Base-by-base conservation (phyloP, 2,113 vertebrate species). In the Trichechus manatus region DNA sequence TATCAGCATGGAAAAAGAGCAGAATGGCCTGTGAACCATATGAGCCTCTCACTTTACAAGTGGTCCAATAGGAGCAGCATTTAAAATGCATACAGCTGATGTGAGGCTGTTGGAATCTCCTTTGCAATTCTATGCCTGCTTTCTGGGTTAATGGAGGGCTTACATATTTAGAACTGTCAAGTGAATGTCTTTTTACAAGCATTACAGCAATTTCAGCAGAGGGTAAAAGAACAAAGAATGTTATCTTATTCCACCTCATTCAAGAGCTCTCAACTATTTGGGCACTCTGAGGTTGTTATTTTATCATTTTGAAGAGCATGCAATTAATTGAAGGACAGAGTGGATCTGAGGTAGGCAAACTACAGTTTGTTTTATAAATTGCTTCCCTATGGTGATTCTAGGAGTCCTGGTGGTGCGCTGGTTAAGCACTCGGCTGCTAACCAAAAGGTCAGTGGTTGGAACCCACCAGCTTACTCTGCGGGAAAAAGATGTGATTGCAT, bases 121-220 rank as follows among this genome's bases (percentile, higher is more conserved):
- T 98, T 90, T 91, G 84, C 81, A 59, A 97, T 94, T 95, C 95
- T 36, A 5, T 47, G 25, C 93, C 15, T 91, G 47, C 97, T 93
- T 97, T 98, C 89, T 97, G 96, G 96, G 95, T 96, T 97, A 98
- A 97, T 97, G 85, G 90, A 96, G 95, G 97, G 95, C 96, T 96
- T 97, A 97, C 90, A 95, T 94, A 87, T 97, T 97, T 92, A 96
- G 92, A 91, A 91, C 66, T 87, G 90, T 96, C 95, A 92, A 97
- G 87, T 91, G 96, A 80, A 22, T 87, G 79, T 92, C 75, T 95
- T 96, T 95, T 91, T 95, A 88, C 47, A 90, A 85, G 82, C 81
- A 44, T 80, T 79, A 82, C 11, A 70, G 64, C 90, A 66, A 91
- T 93, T 97, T 95, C 78, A 90, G 81, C 79, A 95, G 59, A 96